Base-by-base conservation (phyloP, 2,888 invertebrate species). In the Teleiodes luculella region DNA sequence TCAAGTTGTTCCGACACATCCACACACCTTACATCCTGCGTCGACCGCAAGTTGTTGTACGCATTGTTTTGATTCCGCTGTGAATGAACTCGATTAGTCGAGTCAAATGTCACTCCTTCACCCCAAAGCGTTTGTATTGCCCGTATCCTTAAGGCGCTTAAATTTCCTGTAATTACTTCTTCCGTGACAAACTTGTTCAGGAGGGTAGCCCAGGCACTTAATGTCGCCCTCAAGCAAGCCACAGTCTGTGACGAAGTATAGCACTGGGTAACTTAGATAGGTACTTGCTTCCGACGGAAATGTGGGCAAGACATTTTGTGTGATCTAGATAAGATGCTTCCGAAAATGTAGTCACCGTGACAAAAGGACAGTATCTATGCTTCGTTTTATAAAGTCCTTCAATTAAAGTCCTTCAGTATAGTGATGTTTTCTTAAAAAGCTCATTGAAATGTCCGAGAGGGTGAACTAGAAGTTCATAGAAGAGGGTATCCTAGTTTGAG, bases 121-220 rank as follows among this genome's bases (percentile, higher is more conserved):
- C 86, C 86, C 83, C 74, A 73, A 71, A 63, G 70, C 64, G 67
- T 68, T 72, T 73, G 68, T 73, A 77, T 76, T 76, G 67, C 75
- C 67, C 70, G 80, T 81, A 84, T 85, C 83, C 80, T 86, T 77
- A 72, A 70, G 72, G 68, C 61, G 73, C 72, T 64, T 65, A 61
- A 76, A 80, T 72, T 86, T 89, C 89, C 89, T 84, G 88, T 67
- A 84, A 89, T 89, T 88, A 88, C 74, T 68, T 73, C 78, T 85
- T 86, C 86, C 86, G 80, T 73, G 70, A 76, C 76, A 72, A 74
- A 57, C 63, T 57, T 60, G 74, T 70, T 74, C 69, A 70, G 69
- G 73, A 74, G 82, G 80, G 78, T 65, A 55, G 59, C 54, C 68
- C 66, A 73, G 71, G 68, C 72, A 77, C 71, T 71, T 72, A 72